A percentile compares a stretch with the other conserved stretches of the same genome.
Evolutionary conservation across 2,113 vertebrate species (phyloP).

Genomic region (Daphoenositta chrysoptera): DNA sequence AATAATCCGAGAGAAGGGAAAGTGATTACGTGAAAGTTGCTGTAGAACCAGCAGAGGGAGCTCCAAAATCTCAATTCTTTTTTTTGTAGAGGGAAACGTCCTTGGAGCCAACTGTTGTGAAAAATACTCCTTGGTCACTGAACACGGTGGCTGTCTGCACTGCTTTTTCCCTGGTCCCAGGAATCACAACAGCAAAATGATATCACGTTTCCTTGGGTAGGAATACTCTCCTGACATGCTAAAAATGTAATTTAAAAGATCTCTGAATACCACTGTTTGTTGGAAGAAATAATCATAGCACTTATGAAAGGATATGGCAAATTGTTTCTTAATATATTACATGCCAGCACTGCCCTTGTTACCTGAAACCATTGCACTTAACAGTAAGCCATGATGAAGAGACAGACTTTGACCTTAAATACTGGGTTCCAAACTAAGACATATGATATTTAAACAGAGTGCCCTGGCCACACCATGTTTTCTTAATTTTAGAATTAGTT

Average conservation of each 20-base stretch:
- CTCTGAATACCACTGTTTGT: background rate
- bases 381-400: background rate
- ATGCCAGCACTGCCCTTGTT: background rate
- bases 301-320: background rate
- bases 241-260: background rate
- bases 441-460: background rate
- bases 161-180: background rate
- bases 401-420: background rate
- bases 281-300: background rate
- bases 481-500: background rate
- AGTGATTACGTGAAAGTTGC: background rate
- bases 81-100: background rate
- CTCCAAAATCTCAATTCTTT: background rate
- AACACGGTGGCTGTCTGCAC: rapidly evolving
- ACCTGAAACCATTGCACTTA: background rate
- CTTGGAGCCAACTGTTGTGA: rapidly evolving
- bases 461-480: background rate
- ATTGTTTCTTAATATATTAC: background rate
- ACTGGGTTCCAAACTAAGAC: background rate
- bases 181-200: background rate
- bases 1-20: background rate
- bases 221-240: background rate
- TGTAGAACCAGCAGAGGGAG: slow-evolving; percentile 52
- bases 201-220: background rate
- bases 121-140: rapidly evolving